Conservation (phyloP, 1,140 invertebrate genomes). For the Zaprionus ornatus region DNA sequence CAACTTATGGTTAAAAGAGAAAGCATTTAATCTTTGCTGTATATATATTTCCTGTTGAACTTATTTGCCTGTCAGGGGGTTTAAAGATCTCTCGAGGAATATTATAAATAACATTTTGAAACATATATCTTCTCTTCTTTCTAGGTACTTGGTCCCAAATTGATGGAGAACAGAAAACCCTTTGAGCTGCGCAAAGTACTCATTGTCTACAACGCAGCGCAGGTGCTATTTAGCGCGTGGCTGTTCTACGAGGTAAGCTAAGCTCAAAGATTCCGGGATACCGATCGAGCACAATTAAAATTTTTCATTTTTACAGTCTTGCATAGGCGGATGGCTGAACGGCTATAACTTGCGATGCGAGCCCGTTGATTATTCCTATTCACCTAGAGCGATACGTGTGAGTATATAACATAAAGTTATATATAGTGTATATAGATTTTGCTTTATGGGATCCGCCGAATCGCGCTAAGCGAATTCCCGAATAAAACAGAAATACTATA, state of each 20-base stretch:
- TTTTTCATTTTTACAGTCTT: conserved; percentile 84
- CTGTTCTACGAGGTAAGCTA: conserved; percentile 92
- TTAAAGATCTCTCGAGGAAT: too few relatives aligned
- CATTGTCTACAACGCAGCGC: conserved; percentile 93
- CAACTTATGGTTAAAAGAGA: too few relatives aligned
- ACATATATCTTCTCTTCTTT: neutral
- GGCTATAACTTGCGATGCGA: conserved; percentile 94
- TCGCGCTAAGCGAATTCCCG: conserved; percentile 28
- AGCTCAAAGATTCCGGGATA: conserved; percentile 56
- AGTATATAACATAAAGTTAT: conserved; percentile 83
- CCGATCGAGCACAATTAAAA: conserved; percentile 4
- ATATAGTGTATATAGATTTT: conserved; percentile 14
- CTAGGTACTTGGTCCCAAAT: conserved; percentile 90
- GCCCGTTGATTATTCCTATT: conserved; percentile 93
- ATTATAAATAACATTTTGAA: too few relatives aligned
- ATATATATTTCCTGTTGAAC: too few relatives aligned
- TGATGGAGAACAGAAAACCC: conserved; percentile 96
- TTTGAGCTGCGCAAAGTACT: conserved; percentile 91
- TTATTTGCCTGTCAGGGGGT: too few relatives aligned
- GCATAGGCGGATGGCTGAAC: conserved; percentile 88
- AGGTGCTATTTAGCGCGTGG: conserved; percentile 93
- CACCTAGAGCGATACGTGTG: conserved; percentile 91
- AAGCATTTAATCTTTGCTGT: too few relatives aligned
- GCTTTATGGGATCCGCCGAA: neutral
- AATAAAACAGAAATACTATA: neutral